Evolutionary conservation across 2,113 vertebrate genomes (phyloP).

Genomic region (Tupaia chinensis): DNA sequence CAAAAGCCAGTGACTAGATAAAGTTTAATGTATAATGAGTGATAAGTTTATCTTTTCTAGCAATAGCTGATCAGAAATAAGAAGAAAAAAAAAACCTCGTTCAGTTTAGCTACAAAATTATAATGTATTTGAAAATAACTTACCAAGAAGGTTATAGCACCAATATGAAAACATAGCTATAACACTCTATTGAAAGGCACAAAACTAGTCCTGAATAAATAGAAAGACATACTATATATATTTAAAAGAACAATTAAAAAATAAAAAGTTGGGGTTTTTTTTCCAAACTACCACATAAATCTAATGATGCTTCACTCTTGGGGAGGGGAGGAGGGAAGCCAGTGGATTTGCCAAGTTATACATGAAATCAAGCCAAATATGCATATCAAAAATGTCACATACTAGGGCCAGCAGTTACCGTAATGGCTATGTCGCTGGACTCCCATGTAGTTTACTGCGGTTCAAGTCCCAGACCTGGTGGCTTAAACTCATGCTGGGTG

Average conservation of each 20-base stretch:
- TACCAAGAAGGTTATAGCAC: neutral
- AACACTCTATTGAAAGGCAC: constrained; percentile 38
- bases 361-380: constrained; percentile 20
- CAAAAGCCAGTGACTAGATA: neutral
- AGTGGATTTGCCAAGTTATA: neutral
- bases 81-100: neutral
- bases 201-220: constrained; percentile 27
- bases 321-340: too few relatives aligned
- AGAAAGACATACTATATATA: neutral
- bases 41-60: neutral
- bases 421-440: too few relatives aligned
- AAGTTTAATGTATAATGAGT: neutral
- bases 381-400: neutral
- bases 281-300: constrained; percentile 51
- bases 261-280: constrained; percentile 34
- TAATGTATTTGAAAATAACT: constrained; percentile 38
- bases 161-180: constrained; percentile 3
- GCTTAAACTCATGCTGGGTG: too few relatives aligned
- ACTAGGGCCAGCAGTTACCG: neutral
- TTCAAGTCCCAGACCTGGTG: too few relatives aligned
- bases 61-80: constrained; percentile 25
- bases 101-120: neutral
- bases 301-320: neutral
- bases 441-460: too few relatives aligned
- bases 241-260: constrained; percentile 49